Evolutionary conservation across 2,888 invertebrate genomes (phyloP).

Genomic region (Drosophila prolongata): DNA sequence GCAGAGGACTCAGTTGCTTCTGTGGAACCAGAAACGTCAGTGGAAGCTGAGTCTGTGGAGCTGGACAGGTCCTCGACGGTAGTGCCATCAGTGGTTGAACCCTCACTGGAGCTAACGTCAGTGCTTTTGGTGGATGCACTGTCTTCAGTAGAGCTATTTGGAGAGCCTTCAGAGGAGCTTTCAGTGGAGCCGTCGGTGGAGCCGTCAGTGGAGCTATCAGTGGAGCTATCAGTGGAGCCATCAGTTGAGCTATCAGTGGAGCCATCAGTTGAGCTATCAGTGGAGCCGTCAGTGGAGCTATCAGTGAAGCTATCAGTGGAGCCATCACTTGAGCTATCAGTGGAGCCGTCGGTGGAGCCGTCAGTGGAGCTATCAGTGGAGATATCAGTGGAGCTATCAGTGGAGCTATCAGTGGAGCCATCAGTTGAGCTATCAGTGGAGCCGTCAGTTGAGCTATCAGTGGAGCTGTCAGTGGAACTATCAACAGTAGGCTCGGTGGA

Average conservation of each 20-base stretch:
- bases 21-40: slow-evolving; percentile 40
- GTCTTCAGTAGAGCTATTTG: too few species aligned
- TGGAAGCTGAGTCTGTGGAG: slow-evolving; percentile 36
- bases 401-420: slow-evolving; percentile 18
- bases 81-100: slow-evolving; percentile 37
- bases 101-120: slow-evolving; percentile 18
- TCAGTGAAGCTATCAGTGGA: background rate
- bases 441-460: background rate
- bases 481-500: slow-evolving; percentile 15
- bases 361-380: slow-evolving; percentile 14
- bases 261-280: slow-evolving; percentile 1
- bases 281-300: too few species aligned
- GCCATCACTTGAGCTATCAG: slow-evolving; percentile 22
- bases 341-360: slow-evolving; percentile 20
- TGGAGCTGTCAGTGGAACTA: background rate
- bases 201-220: slow-evolving; percentile 9
- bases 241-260: slow-evolving; percentile 31
- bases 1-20: slow-evolving; percentile 28
- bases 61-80: slow-evolving; percentile 21
- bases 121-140: slow-evolving; percentile 37
- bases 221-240: slow-evolving; percentile 22
- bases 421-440: slow-evolving; percentile 1
- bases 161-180: slow-evolving; percentile 16
- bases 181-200: slow-evolving; percentile 24
- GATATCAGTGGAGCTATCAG: slow-evolving; percentile 29